Base-by-base conservation (phyloP, 1,140 invertebrate species). In the Euwallacea fornicatus region DNA sequence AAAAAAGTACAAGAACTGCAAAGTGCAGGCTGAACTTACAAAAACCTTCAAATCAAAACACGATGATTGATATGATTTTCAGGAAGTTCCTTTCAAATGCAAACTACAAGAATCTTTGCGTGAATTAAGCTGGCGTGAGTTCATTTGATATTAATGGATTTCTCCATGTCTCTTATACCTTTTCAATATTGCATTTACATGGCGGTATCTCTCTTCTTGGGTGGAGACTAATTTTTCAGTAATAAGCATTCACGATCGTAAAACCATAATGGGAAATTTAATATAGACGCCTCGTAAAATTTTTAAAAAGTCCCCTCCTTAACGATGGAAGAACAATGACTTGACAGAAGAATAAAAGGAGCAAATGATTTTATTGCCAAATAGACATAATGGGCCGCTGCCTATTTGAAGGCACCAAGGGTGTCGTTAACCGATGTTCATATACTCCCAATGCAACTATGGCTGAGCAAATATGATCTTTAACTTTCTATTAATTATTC, bases 391-490 rank as follows among this genome's bases (percentile, higher is more conserved):
- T 66, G 42, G 21, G 53, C 8, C 43, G 55, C 15, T 56, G 70
- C 71, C 67, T 76, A 75, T 66, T 72, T 66, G 65, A 47, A 53
- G 53, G 61, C 71, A 73, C 76, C 76, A 54, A 61, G 76, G 77
- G 77, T 77, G 76, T 71, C 73, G 76, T 77, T 78, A 78, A 76
- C 75, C 74, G 74, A 71, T 77, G 77, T 77, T 78, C 77, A 78
- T 33, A 33, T 4, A 33, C 21, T 33, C 21, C 4, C 1, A 33
- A 33, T 4, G 21, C 4, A 33, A 33, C 21, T 33, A 33, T 33
- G 21, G 21, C 21, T 33, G 21, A 4, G 21, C 21, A 4, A 33
- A 33, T 33, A 33, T 33, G 21, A 33, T 33, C 21, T 33, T 33
- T 2, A 33, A 33, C 21, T 4, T 4, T 33, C 21, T 33, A 33